Base-by-base conservation (phyloP, 2,888 invertebrate species). In the Euproctis similis region DNA sequence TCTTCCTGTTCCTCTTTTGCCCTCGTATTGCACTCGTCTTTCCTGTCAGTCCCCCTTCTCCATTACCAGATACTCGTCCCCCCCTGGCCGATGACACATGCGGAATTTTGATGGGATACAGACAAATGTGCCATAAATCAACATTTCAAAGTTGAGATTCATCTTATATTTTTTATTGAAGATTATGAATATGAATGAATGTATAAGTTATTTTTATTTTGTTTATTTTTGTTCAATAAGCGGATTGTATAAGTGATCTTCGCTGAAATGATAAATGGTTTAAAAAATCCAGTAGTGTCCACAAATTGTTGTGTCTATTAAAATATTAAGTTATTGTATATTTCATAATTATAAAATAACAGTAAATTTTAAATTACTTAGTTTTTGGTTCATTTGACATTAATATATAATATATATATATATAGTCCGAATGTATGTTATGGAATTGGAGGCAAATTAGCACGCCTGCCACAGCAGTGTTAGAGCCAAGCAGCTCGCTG, bases 101-200 rank as follows among this genome's bases (percentile, higher is more conserved):
- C 59, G 51, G 81, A 80, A 81, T 81, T 73, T 74, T 77, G 73
- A 80, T 77, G 57, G 38, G 53, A 44, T 44, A 38, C 49, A 42
- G 39, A 53, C 39, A 44, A 51, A 46, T 46, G 52, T 55, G 44
- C 41, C 45, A 53, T 46, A 42, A 52, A 45, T 49, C 49, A 49
- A 46, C 44, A 34, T 26, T 26, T 31, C 20, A 25, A 43, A 35
- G 30, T 34, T 30, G 34, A 40, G 36, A 52, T 51, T 42, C 39
- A 28, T 44, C 42, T 39, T 37, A 31, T 19, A 41, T 30, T 16
- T 44, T 32, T 49, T 34, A 37, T 39, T 31, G 19, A 28, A 38
- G 34, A 35, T 38, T 31, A 29, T 17, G 24, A 28, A 25, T 40
- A 50, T 46, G 43, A 42, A 46, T 49, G 23, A 8, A 27, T n/a